Evolutionary conservation across 2,888 invertebrate genomes (phyloP), one percentile per base, ranked within the genome.

Genomic region (Caenorhabditis afra): DNA sequence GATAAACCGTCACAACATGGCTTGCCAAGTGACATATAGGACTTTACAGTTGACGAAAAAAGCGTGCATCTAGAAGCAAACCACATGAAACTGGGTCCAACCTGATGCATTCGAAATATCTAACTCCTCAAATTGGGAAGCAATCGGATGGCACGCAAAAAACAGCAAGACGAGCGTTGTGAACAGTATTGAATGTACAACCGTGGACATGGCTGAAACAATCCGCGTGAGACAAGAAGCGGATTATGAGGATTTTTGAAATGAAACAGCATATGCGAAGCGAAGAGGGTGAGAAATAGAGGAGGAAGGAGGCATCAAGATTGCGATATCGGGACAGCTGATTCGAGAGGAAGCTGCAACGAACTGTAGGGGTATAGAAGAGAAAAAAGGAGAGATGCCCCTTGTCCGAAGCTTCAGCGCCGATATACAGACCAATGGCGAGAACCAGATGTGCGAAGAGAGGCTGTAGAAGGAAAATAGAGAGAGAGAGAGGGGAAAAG

Each of bases 381-480:
- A 37, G 44, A 71, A 71, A 71, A 71, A 71, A 57, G 62, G 18
- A 49, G 35, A 57, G 47, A 37, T 55, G 47, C 47, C 23, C 22
- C 41, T 53, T 49, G 41, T 64, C 64, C 47, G 39, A 71, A 50
- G 22, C 57, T 64, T 64, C 57, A 50, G 29, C 73, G 73, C 61
- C 53, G 57, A 71, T 62, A 71, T 55, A 64, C 70, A 29, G 61
- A 61, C 62, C 57, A 71, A 64, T 49, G 57, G 71, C 64, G 64
- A 65, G 73, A 73, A 73, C 73, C 73, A 73, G 73, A 73, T 73
- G 76, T 58, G 52, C 47, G 61, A 67, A 75, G 49, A 49, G 49
- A 75, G 49, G 47, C 59, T 57, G 59, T 62, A 62, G 67, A 73
- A 59, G 66, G 59, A 67, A 58, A 45, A 55, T 41, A 61, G 47